phyloP scores from a whole-genome alignment of 2,113 vertebrate genomes.

The Percopsis transmontana region DNA sequence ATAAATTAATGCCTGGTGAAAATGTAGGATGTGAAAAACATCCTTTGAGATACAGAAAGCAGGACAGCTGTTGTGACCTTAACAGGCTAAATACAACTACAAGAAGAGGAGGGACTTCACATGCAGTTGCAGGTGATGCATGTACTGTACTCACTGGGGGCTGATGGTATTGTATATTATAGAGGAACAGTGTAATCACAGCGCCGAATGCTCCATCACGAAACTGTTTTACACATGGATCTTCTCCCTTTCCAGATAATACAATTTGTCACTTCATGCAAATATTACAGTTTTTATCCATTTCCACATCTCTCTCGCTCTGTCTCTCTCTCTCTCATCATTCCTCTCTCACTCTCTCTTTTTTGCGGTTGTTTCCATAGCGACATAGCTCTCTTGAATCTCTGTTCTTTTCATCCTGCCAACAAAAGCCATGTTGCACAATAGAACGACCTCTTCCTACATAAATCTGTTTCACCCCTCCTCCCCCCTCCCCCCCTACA shows the following conservation, averaged over 20 bases:
- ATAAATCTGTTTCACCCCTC: constrained; percentile 59
- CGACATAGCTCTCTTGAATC: constrained; percentile 78
- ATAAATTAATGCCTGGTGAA: constrained; percentile 59
- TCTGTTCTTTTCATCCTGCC: constrained; percentile 75
- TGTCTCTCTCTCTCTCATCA: constrained; percentile 34
- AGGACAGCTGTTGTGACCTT: no score
- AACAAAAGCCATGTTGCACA: constrained; percentile 79
- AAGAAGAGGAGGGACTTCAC: no score
- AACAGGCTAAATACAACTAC: no score
- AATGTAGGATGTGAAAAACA: constrained; percentile 31
- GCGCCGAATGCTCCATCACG: neutral
- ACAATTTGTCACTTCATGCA: constrained; percentile 2
- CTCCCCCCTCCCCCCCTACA: neutral
- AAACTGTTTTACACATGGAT: constrained; percentile 15
- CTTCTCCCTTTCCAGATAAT: constrained; percentile 21
- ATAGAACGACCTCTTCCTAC: constrained; percentile 72
- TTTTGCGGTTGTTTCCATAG: constrained; percentile 81
- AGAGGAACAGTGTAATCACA: neutral
- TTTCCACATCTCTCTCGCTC: constrained; percentile 32
- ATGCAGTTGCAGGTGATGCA: no score
- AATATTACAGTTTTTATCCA: constrained; percentile 62
- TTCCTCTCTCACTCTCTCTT: constrained; percentile 46
- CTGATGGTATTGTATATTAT: neutral
- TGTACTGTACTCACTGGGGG: no score
- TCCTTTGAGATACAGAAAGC: no score